Evolutionary conservation across 2,113 vertebrate genomes (phyloP).

Genomic region (Rhabdomys dilectus): DNA sequence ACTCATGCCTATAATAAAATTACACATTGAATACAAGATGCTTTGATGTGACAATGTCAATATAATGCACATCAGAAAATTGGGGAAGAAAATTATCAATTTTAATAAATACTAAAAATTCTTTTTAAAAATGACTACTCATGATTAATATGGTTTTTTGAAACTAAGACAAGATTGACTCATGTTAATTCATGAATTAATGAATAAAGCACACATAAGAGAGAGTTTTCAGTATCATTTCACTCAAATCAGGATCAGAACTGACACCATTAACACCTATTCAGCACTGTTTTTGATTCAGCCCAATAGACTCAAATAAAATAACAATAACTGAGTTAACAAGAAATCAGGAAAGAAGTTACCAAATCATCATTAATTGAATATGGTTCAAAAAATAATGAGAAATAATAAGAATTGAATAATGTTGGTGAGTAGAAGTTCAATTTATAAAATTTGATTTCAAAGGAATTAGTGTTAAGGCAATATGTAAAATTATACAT

Average conservation of each 20-base stretch:
- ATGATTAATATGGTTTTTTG: neutral
- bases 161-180: conserved; percentile 20
- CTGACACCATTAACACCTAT: neutral
- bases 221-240: neutral
- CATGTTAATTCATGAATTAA: conserved; percentile 24
- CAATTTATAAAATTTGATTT: neutral
- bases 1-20: neutral
- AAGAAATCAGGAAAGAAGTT: neutral
- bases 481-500: neutral
- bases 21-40: conserved; percentile 2
- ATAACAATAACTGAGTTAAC: neutral
- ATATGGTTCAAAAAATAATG: neutral
- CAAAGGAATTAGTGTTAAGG: neutral
- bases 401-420: neutral
- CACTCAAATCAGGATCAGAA: neutral
- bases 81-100: neutral
- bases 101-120: conserved; percentile 5
- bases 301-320: neutral
- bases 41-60: conserved; percentile 6
- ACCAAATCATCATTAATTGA: neutral
- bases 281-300: neutral
- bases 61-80: conserved; percentile 1
- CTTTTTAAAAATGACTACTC: neutral
- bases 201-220: conserved; percentile 10
- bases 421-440: neutral